Base-by-base conservation (phyloP, 2,113 vertebrate genomes). In the Dissostichus mawsoni region DNA sequence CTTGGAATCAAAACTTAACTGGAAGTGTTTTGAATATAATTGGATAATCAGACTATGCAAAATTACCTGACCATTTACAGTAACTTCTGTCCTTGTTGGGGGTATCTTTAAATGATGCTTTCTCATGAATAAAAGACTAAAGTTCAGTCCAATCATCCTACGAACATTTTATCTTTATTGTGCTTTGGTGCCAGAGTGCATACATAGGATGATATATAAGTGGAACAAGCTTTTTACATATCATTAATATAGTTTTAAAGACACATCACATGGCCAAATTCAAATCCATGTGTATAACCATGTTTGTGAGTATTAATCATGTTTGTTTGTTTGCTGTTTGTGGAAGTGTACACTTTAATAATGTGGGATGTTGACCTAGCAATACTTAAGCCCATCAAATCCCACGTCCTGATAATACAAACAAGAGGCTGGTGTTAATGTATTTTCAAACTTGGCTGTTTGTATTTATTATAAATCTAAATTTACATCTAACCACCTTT, bases 11-110 rank as follows among this genome's bases (percentile, higher is more conserved):
- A 48, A 65, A 57, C 29, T 4, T 59, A 12, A 25, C 11, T 61
- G 69, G 62, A 67, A 45, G 8, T n/a, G 8, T 48, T 77, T 69
- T 53, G 47, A 69, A 77, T 69, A 61, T 14, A 52, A n/a, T 61
- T 18, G 2, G 36, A 3, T 33, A 11, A 62, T 62, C 11, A 4
- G 9, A 45, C 14, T 29, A 59, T 80, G 78, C 45, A 68, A 74
- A 66, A 58, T 11, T 8, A 51, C 25, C 18, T 51, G 50, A 36
- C 17, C 58, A 50, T 18, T 78, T 45, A 36, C 2, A 1, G 29
- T 51, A 18, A 11, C 12, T 17, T 47, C 47, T 50, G 4, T 62
- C 11, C 9, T 33, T 64, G 50, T 52, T 52, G 51, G 48, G 2
- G 13, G 23, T 57, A 64, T 23, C 51, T 72, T 68, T 48, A 61